Percentiles rank a stretch among this genome's conserved stretches.
These are phyloP conservation scores for Steinernema carpocapsae DNA, from an alignment of 2,888 invertebrate genomes.

Conservation along the genomic window DNA sequence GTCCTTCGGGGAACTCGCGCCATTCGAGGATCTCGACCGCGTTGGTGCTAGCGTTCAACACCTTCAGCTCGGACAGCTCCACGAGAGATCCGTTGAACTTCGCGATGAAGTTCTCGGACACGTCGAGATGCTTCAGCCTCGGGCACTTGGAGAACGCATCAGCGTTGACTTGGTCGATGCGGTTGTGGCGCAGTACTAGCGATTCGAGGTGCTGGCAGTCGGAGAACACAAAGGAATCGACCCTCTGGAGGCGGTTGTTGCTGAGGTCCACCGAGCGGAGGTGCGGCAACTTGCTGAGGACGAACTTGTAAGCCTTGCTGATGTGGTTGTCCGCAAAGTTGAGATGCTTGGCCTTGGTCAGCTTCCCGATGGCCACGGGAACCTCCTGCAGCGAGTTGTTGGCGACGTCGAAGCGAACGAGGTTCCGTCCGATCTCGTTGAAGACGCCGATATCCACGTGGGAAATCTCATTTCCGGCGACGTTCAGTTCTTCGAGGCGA, in stretches of 20 bases:
- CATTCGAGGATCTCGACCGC: constrained; percentile 45
- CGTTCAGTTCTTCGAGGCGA: constrained; percentile 47
- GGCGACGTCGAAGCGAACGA: constrained; percentile 41
- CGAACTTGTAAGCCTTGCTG: constrained; percentile 57
- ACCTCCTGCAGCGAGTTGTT: constrained; percentile 56
- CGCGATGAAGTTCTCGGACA: constrained; percentile 56
- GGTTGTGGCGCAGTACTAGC: constrained; percentile 56
- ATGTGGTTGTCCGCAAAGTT: constrained; percentile 58
- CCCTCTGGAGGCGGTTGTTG: constrained; percentile 50
- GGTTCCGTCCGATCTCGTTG: constrained; percentile 33
- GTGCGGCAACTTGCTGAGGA: constrained; percentile 58
- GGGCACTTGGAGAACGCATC: constrained; percentile 62
- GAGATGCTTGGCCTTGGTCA: constrained; percentile 53
- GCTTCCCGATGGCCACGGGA: constrained; percentile 56
- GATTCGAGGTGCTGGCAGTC: constrained; percentile 55
- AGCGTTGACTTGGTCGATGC: constrained; percentile 52
- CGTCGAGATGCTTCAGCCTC: constrained; percentile 52
- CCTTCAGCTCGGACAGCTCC: constrained; percentile 82
- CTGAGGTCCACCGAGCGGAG: constrained; percentile 54
- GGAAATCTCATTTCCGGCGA: constrained; percentile 56
- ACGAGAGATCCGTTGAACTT: constrained; percentile 81
- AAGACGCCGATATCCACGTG: constrained; percentile 51
- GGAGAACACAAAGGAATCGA: constrained; percentile 61
- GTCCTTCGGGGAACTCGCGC: constrained; percentile 46
- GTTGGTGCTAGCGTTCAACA: constrained; percentile 67